Base-by-base conservation (phyloP, 2,113 vertebrate genomes). In the Passer montanus region DNA sequence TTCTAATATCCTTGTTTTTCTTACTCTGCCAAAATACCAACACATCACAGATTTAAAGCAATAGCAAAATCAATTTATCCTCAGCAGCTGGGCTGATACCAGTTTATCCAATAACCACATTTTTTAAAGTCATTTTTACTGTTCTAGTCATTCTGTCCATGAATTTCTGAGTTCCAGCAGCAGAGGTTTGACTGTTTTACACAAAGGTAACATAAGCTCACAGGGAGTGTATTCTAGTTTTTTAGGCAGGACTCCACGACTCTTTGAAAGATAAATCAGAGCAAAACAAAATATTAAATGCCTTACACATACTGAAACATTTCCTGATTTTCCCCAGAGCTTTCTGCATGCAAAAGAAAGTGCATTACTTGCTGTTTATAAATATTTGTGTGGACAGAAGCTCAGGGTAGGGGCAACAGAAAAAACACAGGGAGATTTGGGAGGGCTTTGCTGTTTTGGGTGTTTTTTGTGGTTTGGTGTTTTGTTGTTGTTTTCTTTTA, bases 1-100 rank as follows among this genome's bases (percentile, higher is more conserved):
- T 95, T 90, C 81, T 91, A 96, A 94, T 94, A 97, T 89, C 76
- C 92, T 94, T 93, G 94, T 93, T 96, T 94, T 97, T 89, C 92
- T 93, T 87, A 86, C 62, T 55, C 72, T 90, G 92, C 87, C 93
- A 96, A 97, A 96, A 97, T 87, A 96, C 90, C 77, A 93, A 94
- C 72, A 89, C 85, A 89, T 72, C 75, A 53, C 28, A 87, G 80
- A 95, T 97, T 93, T 78, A 91, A 94, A 95, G 75, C 86, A 95
- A 91, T 86, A 79, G 94, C 73, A 92, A 95, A 93, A 96, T 86
- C 75, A 72, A 92, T 96, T 84, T 88, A 55, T 93, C 74, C 60
- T 80, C 86, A 81, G 90, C 93, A 75, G 88, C 46, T 91, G 81
- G 86, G 69, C 52, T 92, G 23, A 21, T n/a, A 90, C 50, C 79